Conservation (phyloP, 2,888 invertebrate species). For the Platycheirus albimanus region DNA sequence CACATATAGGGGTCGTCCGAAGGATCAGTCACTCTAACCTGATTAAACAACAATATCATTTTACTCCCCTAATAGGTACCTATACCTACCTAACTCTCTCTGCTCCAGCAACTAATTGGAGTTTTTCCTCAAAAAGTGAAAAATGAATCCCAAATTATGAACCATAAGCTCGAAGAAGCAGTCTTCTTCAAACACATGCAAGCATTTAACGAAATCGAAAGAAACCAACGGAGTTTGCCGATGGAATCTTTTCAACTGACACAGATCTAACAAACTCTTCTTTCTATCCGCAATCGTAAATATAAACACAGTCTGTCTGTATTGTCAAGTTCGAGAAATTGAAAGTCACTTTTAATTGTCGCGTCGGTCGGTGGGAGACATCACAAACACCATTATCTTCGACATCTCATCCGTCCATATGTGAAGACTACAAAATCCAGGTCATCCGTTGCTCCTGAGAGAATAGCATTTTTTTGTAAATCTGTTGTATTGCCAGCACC, state of each 20-base stretch:
- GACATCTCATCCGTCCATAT: constrained; percentile 36
- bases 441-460: constrained; percentile 53
- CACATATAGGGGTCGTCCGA: no score
- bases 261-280: neutral
- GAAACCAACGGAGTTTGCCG: no score
- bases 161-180: no score
- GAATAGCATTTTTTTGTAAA: constrained; percentile 30
- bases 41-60: no score
- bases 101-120: no score
- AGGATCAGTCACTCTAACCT: no score
- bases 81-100: no score
- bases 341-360: constrained; percentile 72
- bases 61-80: no score
- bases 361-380: constrained; percentile 17
- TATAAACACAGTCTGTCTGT: constrained; percentile 9
- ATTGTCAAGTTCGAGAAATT: constrained; percentile 62
- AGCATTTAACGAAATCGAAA: no score
- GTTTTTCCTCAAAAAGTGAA: no score
- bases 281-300: neutral
- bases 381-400: constrained; percentile 21
- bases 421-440: constrained; percentile 44
- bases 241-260: neutral
- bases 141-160: no score
- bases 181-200: no score
- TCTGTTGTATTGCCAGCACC: constrained; percentile 24